Evolutionary conservation across 1,140 invertebrate genomes (phyloP).

Genomic region (Drosophila athabasca): DNA sequence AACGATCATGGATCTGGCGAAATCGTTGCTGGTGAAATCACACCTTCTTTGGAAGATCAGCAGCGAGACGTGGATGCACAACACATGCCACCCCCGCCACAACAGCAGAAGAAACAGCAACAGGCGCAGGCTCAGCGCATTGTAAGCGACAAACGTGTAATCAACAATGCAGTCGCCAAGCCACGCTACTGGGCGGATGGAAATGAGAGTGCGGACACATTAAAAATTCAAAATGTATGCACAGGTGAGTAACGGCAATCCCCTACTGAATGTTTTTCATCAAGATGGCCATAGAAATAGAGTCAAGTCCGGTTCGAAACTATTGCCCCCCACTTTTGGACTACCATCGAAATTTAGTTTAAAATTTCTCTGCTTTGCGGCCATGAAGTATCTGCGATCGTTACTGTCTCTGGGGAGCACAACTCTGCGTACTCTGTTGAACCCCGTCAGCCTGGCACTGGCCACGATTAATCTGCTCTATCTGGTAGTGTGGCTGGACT

Average conservation of each 20-base stretch:
- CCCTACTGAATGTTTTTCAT: not conserved
- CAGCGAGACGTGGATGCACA: slow-evolving; percentile 29
- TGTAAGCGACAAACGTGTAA: slow-evolving; percentile 53
- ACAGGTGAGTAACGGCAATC: slow-evolving; percentile 14
- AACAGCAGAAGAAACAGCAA: slow-evolving; percentile 3
- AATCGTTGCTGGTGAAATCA: not conserved
- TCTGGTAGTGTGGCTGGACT: slow-evolving; percentile 42
- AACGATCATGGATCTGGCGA: slow-evolving; percentile 39
- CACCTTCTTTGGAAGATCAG: slow-evolving; percentile 12
- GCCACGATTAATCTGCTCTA: slow-evolving; percentile 40
- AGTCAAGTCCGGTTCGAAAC: not conserved
- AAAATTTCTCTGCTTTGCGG: not conserved
- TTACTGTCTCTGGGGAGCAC: slow-evolving; percentile 22
- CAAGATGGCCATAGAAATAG: not conserved
- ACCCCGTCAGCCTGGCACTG: slow-evolving; percentile 36
- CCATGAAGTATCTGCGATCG: slow-evolving; percentile 26
- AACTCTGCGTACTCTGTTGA: slow-evolving; percentile 11
- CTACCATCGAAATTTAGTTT: slow-evolving; percentile 26
- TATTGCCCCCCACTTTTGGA: slow-evolving; percentile 10
- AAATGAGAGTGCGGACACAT: not conserved
- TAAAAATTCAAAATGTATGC: not conserved
- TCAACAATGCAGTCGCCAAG: slow-evolving; percentile 55
- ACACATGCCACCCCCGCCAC: slow-evolving; percentile 53
- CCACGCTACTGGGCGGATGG: slow-evolving; percentile 57
- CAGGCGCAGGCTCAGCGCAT: slow-evolving; percentile 29